A percentile compares a stretch with the other conserved stretches of the same genome.
phyloP scores from a whole-genome alignment of 37 sponge, comb jelly and placozoan species.

The Theonella swinhoei region DNA sequence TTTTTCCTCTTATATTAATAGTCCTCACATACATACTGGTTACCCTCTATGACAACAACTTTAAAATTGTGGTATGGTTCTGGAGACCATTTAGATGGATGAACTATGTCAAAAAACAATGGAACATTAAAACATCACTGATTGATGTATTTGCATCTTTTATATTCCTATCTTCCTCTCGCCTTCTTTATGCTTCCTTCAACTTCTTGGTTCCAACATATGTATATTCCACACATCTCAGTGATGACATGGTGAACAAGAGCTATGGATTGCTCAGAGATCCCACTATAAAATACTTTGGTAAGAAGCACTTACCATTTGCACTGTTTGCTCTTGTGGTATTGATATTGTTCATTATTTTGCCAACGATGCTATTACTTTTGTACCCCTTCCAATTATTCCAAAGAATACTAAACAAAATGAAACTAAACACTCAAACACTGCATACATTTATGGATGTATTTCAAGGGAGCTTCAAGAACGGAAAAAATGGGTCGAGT shows the following conservation, averaged over 20 bases:
- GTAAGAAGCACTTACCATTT: background rate
- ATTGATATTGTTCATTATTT: background rate
- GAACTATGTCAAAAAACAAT: background rate
- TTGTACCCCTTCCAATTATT: background rate
- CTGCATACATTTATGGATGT: constrained; percentile 12
- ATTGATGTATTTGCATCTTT: background rate
- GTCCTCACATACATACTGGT: background rate
- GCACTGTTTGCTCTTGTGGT: background rate
- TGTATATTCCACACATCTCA: no score
- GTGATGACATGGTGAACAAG: background rate
- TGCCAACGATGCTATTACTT: background rate
- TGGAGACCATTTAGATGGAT: background rate
- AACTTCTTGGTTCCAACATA: background rate
- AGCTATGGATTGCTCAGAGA: background rate
- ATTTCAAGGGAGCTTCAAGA: constrained; percentile 16
- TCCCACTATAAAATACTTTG: background rate
- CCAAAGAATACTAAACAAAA: background rate
- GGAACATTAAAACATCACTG: background rate
- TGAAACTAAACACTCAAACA: background rate
- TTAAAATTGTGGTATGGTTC: background rate
- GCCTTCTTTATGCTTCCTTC: background rate
- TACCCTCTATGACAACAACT: background rate
- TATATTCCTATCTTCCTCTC: background rate
- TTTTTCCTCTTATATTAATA: background rate
- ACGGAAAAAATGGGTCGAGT: background rate